Conservation (phyloP, 2,113 vertebrate species). For the Gasterosteus aculeatus region DNA sequence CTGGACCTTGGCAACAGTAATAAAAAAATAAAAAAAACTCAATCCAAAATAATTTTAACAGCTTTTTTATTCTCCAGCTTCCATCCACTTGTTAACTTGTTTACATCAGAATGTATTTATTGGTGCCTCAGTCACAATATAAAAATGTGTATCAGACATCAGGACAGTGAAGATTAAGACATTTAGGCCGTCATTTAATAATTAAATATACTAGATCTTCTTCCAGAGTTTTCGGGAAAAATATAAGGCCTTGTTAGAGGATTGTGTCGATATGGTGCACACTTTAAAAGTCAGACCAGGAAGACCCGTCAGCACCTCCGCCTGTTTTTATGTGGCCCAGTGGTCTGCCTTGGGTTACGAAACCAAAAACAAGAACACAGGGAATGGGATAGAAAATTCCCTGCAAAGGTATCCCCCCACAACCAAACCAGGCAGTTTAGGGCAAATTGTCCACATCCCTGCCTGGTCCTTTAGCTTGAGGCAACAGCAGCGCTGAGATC, state of each 20-base stretch:
- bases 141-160: neutral
- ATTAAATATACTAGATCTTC: neutral
- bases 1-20: neutral
- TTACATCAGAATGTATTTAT: neutral
- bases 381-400: conserved; percentile 18
- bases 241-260: neutral
- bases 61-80: neutral
- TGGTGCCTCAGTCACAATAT: neutral
- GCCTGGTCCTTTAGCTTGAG: conserved; percentile 49
- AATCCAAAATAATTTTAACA: neutral
- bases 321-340: conserved; percentile 19
- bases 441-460: conserved; percentile 55
- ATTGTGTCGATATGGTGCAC: neutral
- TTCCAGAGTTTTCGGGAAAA: neutral
- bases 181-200: neutral
- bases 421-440: conserved; percentile 39
- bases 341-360: conserved; percentile 31
- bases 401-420: conserved; percentile 43
- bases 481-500: conserved; percentile 59
- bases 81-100: neutral
- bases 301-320: neutral
- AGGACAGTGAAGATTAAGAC: too few relatives aligned
- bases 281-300: neutral
- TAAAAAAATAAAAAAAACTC: neutral
- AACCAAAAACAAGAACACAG: conserved; percentile 47